Percentiles rank a stretch among this genome's conserved stretches.
Conservation (phyloP, 2,113 vertebrate species). For the Sus scrofa region T2T-Sscrofa CM000817.6:50599001-50599500, state of each 20-base stretch:
- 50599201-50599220: background rate
- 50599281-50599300: background rate
- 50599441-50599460: background rate
- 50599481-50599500: background rate
- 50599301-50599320: background rate
- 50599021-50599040: background rate
- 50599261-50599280: background rate
- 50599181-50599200: background rate
- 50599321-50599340: background rate
- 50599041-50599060: background rate
- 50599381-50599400: background rate
- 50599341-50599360: background rate
- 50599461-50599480: background rate
- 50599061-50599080: background rate
- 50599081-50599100: no score
- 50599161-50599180: background rate
- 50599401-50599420: background rate
- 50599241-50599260: background rate
- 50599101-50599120: background rate
- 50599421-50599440: background rate
- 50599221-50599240: background rate
- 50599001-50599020: background rate
- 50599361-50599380: background rate
- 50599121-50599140: background rate
- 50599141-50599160: background rate